Conservation (phyloP, 23 tunicate genomes). For the Corella eumyota region DNA sequence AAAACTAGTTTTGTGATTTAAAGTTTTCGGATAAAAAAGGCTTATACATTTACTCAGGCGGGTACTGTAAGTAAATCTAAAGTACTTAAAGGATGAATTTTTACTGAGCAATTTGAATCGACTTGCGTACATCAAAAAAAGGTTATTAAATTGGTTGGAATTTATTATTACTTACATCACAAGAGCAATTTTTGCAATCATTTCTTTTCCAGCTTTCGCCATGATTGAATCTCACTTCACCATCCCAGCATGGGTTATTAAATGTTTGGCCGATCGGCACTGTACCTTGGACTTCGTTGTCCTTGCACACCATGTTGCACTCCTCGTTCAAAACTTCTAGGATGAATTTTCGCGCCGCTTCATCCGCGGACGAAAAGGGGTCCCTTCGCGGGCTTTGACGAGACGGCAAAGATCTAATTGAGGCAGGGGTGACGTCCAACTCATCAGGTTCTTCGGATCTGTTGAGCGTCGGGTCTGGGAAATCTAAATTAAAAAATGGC, state of each 20-base stretch:
- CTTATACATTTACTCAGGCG: no score
- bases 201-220: conserved; percentile 58
- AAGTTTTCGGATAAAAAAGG: no score
- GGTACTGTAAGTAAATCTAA: no score
- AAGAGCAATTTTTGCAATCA: conserved; percentile 64
- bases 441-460: conserved; percentile 2
- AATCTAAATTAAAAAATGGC: no score
- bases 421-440: conserved; percentile 5
- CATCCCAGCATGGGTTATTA: conserved; percentile 43
- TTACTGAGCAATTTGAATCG: no score
- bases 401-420: no score
- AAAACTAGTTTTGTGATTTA: no score
- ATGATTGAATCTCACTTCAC: conserved; percentile 20
- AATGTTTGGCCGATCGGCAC: not conserved
- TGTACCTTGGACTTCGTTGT: not conserved
- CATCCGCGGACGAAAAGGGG: not conserved
- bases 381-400: not conserved
- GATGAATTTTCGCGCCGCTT: conserved; percentile 13
- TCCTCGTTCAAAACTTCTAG: conserved; percentile 20
- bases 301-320: conserved; percentile 35
- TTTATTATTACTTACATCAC: conserved; percentile 50
- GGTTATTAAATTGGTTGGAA: no score
- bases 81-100: no score
- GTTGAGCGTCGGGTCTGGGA: no score
- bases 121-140: no score